Evolutionary conservation across 30 jellyfish, hydroid and myxozoan species (phyloP).

Genomic region (Aurelia sp.): DNA sequence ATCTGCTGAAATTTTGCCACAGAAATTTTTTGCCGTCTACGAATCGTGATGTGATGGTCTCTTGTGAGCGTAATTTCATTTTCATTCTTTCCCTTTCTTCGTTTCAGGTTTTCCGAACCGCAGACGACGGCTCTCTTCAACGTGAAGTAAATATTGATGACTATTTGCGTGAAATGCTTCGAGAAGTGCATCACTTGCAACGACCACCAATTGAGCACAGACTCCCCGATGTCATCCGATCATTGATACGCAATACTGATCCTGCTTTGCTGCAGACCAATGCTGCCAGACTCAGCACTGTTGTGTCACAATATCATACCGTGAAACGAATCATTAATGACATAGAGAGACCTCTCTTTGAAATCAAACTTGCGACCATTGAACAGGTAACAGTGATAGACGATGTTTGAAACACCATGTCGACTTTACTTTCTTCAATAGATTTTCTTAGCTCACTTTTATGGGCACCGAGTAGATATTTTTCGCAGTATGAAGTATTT

Average conservation of each 20-base stretch:
- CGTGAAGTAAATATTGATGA: constrained; percentile 66
- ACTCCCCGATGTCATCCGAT: constrained; percentile 68
- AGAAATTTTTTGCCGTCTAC: too few species aligned
- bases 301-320: constrained; percentile 59
- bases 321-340: constrained; percentile 49
- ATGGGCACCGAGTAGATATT: too few species aligned
- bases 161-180: constrained; percentile 45
- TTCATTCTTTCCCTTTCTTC: not conserved
- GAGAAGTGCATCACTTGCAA: constrained; percentile 64
- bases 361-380: constrained; percentile 48
- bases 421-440: too few species aligned
- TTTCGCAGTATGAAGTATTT: too few species aligned
- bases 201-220: constrained; percentile 52
- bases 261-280: constrained; percentile 57
- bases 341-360: constrained; percentile 77
- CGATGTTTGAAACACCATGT: too few species aligned
- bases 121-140: constrained; percentile 34
- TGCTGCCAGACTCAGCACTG: constrained; percentile 71
- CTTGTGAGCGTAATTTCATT: too few species aligned
- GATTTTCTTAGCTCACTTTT: too few species aligned
- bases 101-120: constrained; percentile 16
- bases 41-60: too few species aligned
- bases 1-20: too few species aligned
- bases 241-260: constrained; percentile 61
- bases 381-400: constrained; percentile 43